phyloP scores from a whole-genome alignment of 2,888 invertebrate species.

The Heliconius ismenius region DNA sequence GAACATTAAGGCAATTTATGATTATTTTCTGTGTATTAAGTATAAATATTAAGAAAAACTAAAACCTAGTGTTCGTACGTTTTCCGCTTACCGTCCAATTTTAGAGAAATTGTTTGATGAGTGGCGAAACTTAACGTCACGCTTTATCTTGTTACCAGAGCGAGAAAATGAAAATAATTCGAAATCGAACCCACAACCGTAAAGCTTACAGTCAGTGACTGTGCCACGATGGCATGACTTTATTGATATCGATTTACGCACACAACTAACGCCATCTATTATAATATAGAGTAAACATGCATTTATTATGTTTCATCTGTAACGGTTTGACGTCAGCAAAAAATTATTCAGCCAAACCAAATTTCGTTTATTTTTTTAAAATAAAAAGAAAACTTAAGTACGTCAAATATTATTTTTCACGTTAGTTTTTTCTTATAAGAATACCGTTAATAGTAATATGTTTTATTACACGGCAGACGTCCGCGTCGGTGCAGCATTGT shows the following conservation, averaged over 20 bases:
- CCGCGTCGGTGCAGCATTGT: constrained; percentile 44
- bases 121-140: no score
- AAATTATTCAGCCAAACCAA: neutral
- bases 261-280: constrained; percentile 31
- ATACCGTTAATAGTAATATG: constrained; percentile 24
- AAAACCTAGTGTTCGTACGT: no score
- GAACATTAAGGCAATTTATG: neutral
- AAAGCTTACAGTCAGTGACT: neutral
- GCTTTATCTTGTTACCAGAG: no score
- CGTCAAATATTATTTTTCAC: neutral
- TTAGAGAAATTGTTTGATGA: no score
- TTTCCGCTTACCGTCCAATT: neutral
- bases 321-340: neutral
- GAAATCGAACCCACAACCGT: neutral
- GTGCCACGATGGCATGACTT: neutral
- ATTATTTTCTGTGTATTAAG: neutral
- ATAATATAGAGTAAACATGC: neutral
- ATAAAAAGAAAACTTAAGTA: no score
- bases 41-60: no score
- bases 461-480: constrained; percentile 17
- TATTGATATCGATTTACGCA: neutral
- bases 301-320: neutral
- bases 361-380: neutral
- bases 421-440: constrained; percentile 19
- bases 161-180: no score